Percentiles rank a stretch among this genome's conserved stretches.
Conservation (phyloP, 2,888 invertebrate genomes). For the Rugalucina vietnamica region DNA sequence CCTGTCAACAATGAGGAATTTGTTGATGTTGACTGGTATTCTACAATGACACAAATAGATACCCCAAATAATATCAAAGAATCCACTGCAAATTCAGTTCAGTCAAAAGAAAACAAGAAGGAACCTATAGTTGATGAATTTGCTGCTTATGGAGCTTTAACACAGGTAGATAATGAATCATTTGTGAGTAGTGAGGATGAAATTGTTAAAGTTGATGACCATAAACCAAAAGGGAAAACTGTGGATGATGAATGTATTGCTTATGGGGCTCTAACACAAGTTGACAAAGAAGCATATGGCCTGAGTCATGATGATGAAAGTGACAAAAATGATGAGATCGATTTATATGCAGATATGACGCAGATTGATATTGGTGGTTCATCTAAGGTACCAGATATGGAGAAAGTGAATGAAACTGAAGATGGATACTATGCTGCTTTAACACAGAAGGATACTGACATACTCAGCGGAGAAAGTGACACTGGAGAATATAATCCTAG, state of each 20-base stretch:
- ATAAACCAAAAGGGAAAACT: neutral
- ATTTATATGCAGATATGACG: conserved; percentile 7
- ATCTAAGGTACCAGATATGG: neutral
- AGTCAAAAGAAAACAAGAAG: too few relatives aligned
- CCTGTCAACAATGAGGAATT: neutral
- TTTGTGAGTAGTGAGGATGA: neutral
- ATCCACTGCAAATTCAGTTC: too few relatives aligned
- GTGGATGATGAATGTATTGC: neutral
- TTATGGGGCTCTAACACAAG: neutral
- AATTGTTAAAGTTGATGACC: neutral
- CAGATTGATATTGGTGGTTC: neutral
- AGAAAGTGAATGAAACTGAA: neutral
- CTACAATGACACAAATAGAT: neutral
- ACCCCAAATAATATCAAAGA: too few relatives aligned
- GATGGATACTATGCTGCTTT: conserved; percentile 30
- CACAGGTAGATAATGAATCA: neutral
- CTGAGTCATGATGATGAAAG: neutral
- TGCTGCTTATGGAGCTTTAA: neutral
- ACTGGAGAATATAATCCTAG: conserved; percentile 4
- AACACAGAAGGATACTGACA: conserved; percentile 26
- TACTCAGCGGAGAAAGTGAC: neutral
- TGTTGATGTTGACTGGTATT: neutral
- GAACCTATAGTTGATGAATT: neutral
- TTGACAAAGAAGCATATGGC: neutral
- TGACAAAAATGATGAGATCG: neutral